Conservation (phyloP, 2,113 vertebrate species). For the Psittacula cyanocephala region DNA sequence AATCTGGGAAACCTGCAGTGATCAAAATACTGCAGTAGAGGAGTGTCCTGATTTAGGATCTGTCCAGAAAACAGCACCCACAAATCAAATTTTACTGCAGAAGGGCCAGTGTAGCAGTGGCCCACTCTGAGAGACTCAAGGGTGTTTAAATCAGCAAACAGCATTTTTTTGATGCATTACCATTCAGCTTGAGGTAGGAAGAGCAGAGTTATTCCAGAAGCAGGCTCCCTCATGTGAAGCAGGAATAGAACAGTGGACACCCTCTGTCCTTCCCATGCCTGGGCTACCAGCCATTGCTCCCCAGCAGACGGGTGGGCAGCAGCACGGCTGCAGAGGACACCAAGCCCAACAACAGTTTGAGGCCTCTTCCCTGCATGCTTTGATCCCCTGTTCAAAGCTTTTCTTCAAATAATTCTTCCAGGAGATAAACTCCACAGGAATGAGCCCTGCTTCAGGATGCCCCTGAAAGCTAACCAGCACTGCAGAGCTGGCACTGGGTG, state of each 20-base stretch:
- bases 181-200: background rate
- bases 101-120: background rate
- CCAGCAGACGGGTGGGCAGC: background rate
- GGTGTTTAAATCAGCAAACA: background rate
- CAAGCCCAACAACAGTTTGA: background rate
- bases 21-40: accelerated
- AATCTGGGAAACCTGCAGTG: accelerated
- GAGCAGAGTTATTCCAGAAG: background rate
- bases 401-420: background rate
- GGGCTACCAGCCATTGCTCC: background rate
- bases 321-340: background rate
- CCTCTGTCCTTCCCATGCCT: background rate
- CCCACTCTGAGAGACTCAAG: accelerated
- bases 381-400: background rate
- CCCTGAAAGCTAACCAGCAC: too few relatives aligned
- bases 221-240: background rate
- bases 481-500: accelerated
- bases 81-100: background rate
- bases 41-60: background rate
- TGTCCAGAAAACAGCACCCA: background rate
- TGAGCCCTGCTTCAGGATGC: background rate
- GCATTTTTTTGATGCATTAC: background rate
- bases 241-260: background rate
- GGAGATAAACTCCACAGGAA: background rate
- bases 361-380: background rate